Percentiles rank a stretch among this genome's conserved stretches.
Conservation (phyloP, 1,140 invertebrate genomes). For the Cyrtorhinus lividipennis region DNA sequence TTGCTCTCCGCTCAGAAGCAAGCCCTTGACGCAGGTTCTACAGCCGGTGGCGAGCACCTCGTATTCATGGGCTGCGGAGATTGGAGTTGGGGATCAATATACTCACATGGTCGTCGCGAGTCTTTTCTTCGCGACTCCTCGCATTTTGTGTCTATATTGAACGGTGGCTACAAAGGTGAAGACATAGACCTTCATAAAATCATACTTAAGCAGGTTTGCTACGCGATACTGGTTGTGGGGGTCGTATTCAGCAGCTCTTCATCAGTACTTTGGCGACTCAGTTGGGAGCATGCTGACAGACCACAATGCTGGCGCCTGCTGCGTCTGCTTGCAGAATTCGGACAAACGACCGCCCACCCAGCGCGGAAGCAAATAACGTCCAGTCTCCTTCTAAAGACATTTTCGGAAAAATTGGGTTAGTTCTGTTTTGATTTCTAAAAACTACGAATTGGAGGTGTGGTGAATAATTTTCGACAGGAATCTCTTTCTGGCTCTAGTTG, state of each 20-base stretch:
- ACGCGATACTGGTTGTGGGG: too few relatives aligned
- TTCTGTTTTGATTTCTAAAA: conserved; percentile 11
- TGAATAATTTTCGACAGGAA: too few relatives aligned
- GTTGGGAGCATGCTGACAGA: conserved; percentile 64
- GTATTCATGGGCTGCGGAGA: conserved; percentile 94
- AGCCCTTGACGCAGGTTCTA: conserved; percentile 70
- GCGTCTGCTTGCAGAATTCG: conserved; percentile 46
- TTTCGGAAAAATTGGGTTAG: conserved; percentile 27
- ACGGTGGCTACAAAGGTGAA: conserved; percentile 71
- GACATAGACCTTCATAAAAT: not conserved
- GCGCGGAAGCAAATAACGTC: not conserved
- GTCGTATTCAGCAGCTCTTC: conserved; percentile 50
- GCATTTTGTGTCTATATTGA: conserved; percentile 80
- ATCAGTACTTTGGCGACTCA: conserved; percentile 67
- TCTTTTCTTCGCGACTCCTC: conserved; percentile 91
- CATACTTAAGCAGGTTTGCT: too few relatives aligned
- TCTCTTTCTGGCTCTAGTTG: too few relatives aligned
- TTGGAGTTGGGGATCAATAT: conserved; percentile 80
- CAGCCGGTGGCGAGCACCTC: conserved; percentile 87
- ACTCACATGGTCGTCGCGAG: conserved; percentile 95
- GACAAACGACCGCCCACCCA: conserved; percentile 1
- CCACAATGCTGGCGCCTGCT: conserved; percentile 60
- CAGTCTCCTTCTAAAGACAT: conserved; percentile 23
- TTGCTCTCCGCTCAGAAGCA: conserved; percentile 79
- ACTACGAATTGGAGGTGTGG: too few relatives aligned